Percentiles rank a stretch among this genome's conserved stretches.
phyloP scores from a whole-genome alignment of 2,888 invertebrate species.

The Salpingus planirostris region DNA sequence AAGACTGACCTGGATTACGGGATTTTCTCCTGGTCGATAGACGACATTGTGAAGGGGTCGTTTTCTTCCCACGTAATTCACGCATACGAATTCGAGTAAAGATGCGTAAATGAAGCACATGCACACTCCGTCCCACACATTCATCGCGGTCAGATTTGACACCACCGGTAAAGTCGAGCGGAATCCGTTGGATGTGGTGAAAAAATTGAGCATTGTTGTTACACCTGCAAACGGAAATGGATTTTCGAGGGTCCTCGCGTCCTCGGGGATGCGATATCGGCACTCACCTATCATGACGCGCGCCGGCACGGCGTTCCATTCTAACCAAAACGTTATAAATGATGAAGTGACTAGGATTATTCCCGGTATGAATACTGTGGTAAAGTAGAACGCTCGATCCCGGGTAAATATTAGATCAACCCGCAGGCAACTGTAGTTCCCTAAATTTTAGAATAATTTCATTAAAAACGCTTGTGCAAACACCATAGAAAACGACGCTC shows the following conservation, averaged over 20 bases:
- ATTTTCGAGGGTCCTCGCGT: neutral
- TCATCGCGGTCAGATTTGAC: slow-evolving; percentile 91
- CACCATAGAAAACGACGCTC: no score
- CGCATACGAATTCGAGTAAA: slow-evolving; percentile 87
- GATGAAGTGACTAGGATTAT: slow-evolving; percentile 94
- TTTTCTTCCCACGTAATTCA: slow-evolving; percentile 90
- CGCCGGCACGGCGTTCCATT: slow-evolving; percentile 95
- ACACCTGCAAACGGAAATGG: slow-evolving; percentile 57
- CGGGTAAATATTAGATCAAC: slow-evolving; percentile 90
- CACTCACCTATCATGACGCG: slow-evolving; percentile 89
- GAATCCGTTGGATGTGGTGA: slow-evolving; percentile 90
- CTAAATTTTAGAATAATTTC: slow-evolving; percentile 40
- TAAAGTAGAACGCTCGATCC: slow-evolving; percentile 95
- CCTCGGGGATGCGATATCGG: slow-evolving; percentile 24
- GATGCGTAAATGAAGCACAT: slow-evolving; percentile 97
- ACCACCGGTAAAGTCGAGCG: slow-evolving; percentile 88
- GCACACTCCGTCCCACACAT: slow-evolving; percentile 94
- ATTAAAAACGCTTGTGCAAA: no score
- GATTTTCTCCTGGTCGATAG: slow-evolving; percentile 83
- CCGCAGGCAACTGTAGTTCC: slow-evolving; percentile 93
- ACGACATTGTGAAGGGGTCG: slow-evolving; percentile 82
- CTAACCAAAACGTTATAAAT: slow-evolving; percentile 95
- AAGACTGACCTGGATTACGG: slow-evolving; percentile 76
- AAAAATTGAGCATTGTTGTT: slow-evolving; percentile 97
- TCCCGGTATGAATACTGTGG: slow-evolving; percentile 93